A percentile compares a stretch with the other conserved stretches of the same genome.
Conservation (phyloP, 1,140 invertebrate species). For the Bombus balteatus region DNA sequence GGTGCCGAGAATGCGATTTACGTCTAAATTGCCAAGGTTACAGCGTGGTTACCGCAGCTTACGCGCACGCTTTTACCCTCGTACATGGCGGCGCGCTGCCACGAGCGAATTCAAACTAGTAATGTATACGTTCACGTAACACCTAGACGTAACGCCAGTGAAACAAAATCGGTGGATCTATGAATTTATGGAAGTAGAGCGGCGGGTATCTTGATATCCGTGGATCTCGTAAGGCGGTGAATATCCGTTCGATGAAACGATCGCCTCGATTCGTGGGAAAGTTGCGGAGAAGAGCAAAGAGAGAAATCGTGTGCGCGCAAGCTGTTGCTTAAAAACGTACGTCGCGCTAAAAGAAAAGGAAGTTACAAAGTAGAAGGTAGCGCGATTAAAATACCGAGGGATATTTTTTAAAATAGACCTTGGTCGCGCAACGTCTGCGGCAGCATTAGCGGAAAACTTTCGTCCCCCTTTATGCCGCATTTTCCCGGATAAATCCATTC, state of each 20-base stretch:
- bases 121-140: conserved; percentile 29
- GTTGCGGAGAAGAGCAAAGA: not conserved
- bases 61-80: conserved; percentile 37
- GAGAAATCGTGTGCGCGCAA: not conserved
- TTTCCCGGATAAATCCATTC: conserved; percentile 76
- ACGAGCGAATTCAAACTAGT: no score
- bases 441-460: conserved; percentile 71
- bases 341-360: not conserved
- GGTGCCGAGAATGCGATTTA: conserved; percentile 68
- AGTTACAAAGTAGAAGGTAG: not conserved
- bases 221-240: not conserved
- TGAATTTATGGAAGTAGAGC: conserved; percentile 19
- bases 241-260: not conserved
- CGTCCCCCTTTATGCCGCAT: conserved; percentile 68
- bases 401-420: conserved; percentile 40
- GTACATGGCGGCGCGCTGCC: not conserved
- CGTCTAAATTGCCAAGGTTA: conserved; percentile 69
- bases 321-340: not conserved
- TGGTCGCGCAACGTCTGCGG: conserved; percentile 49
- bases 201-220: not conserved
- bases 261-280: not conserved
- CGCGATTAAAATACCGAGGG: conserved; percentile 48
- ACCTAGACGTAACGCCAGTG: conserved; percentile 3
- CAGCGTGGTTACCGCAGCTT: conserved; percentile 57
- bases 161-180: conserved; percentile 42